phyloP scores from a whole-genome alignment of 2,113 vertebrate species.

The Thinocorus orbignyianus region DNA sequence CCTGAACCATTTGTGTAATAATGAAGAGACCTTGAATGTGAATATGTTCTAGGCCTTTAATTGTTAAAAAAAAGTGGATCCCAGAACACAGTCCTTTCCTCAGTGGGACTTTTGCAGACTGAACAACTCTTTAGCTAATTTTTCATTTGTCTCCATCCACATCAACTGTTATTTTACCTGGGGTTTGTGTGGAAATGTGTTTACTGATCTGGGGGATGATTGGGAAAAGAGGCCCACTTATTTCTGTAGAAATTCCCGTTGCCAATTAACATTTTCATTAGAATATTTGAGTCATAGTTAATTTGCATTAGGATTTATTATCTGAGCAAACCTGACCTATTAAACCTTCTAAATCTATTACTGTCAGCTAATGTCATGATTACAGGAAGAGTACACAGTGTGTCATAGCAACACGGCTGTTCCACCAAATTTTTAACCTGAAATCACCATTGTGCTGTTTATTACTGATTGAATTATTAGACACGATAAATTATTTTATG shows the following conservation, averaged over 20 bases:
- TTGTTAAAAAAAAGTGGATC: not conserved
- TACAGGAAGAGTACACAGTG: not conserved
- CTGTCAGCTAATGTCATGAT: conserved; percentile 46
- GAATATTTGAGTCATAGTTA: conserved; percentile 43
- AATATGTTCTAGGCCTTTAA: not conserved
- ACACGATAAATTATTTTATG: conserved; percentile 41
- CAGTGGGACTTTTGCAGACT: not conserved
- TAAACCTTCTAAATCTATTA: conserved; percentile 59
- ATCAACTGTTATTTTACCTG: not conserved
- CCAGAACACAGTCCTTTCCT: not conserved
- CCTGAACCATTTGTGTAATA: not conserved
- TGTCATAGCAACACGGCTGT: conserved; percentile 2
- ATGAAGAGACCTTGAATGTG: not conserved
- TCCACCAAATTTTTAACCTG: conserved; percentile 3
- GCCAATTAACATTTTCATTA: conserved; percentile 60
- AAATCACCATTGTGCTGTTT: conserved; percentile 9
- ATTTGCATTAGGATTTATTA: conserved; percentile 55
- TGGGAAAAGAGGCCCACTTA: not conserved
- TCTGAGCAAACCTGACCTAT: conserved; percentile 43
- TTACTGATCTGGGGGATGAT: not conserved
- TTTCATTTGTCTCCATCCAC: not conserved
- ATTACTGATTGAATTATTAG: conserved; percentile 39
- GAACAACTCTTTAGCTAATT: not conserved
- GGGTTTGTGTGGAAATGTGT: not conserved
- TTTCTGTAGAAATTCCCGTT: conserved; percentile 16